Evolutionary conservation across 2,888 invertebrate species (phyloP).

Genomic region (Philereme transversata): DNA sequence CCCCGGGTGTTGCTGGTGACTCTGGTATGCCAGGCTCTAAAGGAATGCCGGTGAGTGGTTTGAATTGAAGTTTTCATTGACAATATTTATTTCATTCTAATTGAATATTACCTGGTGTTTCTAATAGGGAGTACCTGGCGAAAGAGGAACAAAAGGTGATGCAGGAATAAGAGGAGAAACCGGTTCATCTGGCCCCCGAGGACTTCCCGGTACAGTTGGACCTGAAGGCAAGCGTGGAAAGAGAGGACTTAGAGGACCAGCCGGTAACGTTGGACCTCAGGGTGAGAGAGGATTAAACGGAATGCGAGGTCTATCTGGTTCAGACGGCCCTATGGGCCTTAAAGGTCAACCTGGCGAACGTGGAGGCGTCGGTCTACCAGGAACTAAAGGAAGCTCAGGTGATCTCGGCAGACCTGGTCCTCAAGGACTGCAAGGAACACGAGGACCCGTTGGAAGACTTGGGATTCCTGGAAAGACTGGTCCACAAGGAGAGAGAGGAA

Average conservation of each 20-base stretch:
- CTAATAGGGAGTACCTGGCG: constrained; percentile 88
- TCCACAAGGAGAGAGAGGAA: constrained; percentile 88
- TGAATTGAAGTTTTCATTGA: too few relatives aligned
- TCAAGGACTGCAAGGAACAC: constrained; percentile 86
- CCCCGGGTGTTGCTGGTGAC: constrained; percentile 89
- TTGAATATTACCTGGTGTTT: constrained; percentile 17
- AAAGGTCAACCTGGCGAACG: constrained; percentile 91
- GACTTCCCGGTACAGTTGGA: constrained; percentile 89
- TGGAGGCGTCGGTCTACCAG: constrained; percentile 81
- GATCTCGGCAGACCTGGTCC: constrained; percentile 87
- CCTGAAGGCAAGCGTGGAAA: constrained; percentile 93
- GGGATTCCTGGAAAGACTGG: constrained; percentile 89
- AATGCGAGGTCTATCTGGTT: constrained; percentile 88
- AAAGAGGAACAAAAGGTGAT: constrained; percentile 92
- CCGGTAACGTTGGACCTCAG: constrained; percentile 87
- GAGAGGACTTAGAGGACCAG: constrained; percentile 90
- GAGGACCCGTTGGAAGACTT: constrained; percentile 87
- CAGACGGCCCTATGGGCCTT: constrained; percentile 89
- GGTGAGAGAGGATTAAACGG: constrained; percentile 90
- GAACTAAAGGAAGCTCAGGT: constrained; percentile 85
- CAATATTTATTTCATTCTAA: too few relatives aligned
- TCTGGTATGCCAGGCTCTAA: constrained; percentile 90
- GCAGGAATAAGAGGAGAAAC: constrained; percentile 89
- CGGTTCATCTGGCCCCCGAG: constrained; percentile 89
- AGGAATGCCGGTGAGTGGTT: constrained; percentile 86